Percentiles rank a stretch among this genome's conserved stretches.
Conservation (phyloP, 2,888 invertebrate species). For the Sphaerolaimus hirsutus region DNA sequence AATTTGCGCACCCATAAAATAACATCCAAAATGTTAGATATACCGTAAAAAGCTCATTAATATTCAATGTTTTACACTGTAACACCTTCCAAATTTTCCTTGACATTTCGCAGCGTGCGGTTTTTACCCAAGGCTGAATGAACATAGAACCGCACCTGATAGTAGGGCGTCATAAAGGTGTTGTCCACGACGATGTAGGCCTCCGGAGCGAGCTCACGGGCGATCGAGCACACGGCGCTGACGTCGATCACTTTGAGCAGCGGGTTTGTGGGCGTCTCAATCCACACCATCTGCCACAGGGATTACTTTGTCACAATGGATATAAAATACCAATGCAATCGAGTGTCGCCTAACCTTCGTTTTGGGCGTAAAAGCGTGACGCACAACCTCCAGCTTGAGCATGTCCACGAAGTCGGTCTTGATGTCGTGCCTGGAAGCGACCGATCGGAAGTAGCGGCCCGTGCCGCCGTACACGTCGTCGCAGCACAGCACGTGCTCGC, state of each 20-base stretch:
- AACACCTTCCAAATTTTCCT: no score
- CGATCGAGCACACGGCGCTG: constrained; percentile 32
- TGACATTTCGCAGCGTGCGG: no score
- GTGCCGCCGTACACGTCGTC: constrained; percentile 81
- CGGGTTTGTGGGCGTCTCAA: constrained; percentile 91
- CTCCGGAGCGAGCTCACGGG: constrained; percentile 32
- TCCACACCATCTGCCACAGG: constrained; percentile 45
- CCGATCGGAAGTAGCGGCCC: constrained; percentile 34
- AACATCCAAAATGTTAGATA: no score
- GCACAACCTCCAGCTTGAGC: constrained; percentile 41
- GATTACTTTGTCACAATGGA: background rate
- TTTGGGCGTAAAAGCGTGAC: constrained; percentile 46
- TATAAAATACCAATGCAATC: background rate
- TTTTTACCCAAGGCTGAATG: background rate
- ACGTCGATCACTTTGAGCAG: constrained; percentile 68
- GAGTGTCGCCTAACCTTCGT: constrained; percentile 45
- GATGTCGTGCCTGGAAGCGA: constrained; percentile 39
- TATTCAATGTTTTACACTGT: no score
- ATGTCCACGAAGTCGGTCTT: constrained; percentile 52
- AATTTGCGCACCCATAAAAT: background rate
- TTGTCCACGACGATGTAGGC: constrained; percentile 54
- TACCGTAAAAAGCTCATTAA: no score
- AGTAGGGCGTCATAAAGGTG: constrained; percentile 69
- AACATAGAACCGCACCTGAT: constrained; percentile 35
- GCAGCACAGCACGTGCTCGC: constrained; percentile 67